Evolutionary conservation across 53 echinoderm and acorn worm species (phyloP), one percentile per base, ranked within the genome.

Genomic region (Antedon mediterranea): DNA sequence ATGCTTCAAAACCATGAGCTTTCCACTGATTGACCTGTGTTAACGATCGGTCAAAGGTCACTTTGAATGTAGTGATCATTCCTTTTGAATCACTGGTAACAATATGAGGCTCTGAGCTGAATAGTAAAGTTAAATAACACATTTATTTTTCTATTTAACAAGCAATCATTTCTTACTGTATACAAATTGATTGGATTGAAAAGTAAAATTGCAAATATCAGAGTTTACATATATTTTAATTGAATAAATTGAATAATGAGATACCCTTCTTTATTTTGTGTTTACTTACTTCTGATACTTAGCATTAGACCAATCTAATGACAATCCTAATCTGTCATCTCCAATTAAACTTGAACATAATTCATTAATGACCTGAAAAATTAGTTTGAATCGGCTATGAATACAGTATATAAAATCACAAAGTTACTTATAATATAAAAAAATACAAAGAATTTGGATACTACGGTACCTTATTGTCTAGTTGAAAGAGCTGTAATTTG

Each of bases 1-100:
- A 95, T 1, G 97, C 92, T 78, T 95, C 97, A 87, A 87, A 95
- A 0, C 83, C 90, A 81, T 97, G 97, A 15, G 90, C 97, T 27
- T 81, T 43, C 97, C 97, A 97, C 31, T 82, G 86, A 73, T 43
- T 84, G 29, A 81, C 43, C 27, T 83, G 32, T 30, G 80, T 26
- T 28, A 84, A 72, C 27, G 84, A 77, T 15, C 84, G 20, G 26
- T 79, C 83, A 71, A 83, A 78, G 70, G 74, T 27, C n/a, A 88
- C 33, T 32, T 78, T 73, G 76, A 84, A 91, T 23, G 90, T 77
- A 15, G 81, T 85, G 76, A 97, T 57, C 34, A 77, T 74, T 0
- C 97, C 97, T 43, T 81, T 84, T 4, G 97, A 97, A 78, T 97
- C 97, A 88, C 97, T 97, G 43, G 86, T 82, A 43, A 88, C 77